Conservation (phyloP, 1,140 invertebrate genomes). For the Papilio aristodemus region DNA sequence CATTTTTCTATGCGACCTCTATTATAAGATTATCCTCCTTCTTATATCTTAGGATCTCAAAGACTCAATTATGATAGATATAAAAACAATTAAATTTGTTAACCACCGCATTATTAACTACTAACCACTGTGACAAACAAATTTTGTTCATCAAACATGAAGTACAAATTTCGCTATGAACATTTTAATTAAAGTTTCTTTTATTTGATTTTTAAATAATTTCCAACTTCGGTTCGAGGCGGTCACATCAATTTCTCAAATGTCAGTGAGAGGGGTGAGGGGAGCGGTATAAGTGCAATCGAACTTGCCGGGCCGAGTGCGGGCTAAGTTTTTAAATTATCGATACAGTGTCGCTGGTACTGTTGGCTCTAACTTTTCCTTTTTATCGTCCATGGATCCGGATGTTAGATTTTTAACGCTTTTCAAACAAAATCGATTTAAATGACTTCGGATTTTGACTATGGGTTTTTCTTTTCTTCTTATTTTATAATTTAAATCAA, state of each 20-base stretch:
- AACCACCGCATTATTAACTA: too few species aligned
- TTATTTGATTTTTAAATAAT: background rate
- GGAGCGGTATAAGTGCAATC: background rate
- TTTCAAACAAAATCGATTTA: constrained; percentile 5
- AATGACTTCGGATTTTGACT: too few species aligned
- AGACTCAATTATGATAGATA: too few species aligned
- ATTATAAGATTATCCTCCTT: too few species aligned
- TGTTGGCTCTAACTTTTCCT: background rate
- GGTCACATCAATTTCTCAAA: constrained; percentile 29
- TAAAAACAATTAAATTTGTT: too few species aligned
- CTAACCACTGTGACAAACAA: too few species aligned
- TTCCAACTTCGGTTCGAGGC: constrained; percentile 5
- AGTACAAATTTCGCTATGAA: background rate
- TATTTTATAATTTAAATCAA: too few species aligned
- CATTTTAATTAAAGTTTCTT: background rate
- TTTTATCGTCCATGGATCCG: background rate
- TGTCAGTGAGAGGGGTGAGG: background rate
- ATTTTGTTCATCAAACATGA: too few species aligned
- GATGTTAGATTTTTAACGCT: background rate
- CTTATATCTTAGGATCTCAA: too few species aligned
- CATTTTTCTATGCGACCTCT: too few species aligned
- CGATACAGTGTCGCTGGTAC: constrained; percentile 18
- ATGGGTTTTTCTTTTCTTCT: too few species aligned
- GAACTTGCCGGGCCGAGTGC: constrained; percentile 1
- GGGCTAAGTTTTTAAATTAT: constrained; percentile 24